These are phyloP conservation scores for Strigops habroptila DNA, from an alignment of 2,113 vertebrate species.

Conservation along the genomic window DNA sequence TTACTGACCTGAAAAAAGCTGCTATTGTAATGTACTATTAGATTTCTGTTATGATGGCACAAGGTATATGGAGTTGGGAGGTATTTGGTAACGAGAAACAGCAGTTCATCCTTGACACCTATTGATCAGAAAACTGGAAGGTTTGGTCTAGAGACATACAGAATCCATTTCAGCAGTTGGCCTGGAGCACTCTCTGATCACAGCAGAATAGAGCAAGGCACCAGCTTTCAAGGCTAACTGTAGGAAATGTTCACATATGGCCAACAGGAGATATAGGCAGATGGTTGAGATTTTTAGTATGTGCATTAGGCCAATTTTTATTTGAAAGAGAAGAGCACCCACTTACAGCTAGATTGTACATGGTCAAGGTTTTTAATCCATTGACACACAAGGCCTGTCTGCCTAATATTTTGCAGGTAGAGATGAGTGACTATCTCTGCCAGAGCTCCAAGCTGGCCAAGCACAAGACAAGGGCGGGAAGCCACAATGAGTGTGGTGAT, in stretches of 20 bases:
- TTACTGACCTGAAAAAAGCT: not conserved
- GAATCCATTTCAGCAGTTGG: not conserved
- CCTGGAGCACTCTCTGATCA: not conserved
- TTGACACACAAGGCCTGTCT: not conserved
- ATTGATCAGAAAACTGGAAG: not conserved
- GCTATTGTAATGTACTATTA: not conserved
- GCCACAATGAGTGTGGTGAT: not conserved
- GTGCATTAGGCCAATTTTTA: not conserved
- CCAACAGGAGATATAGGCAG: conserved; percentile 7
- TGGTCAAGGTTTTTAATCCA: not conserved
- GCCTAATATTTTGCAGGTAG: not conserved
- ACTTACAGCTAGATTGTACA: not conserved
- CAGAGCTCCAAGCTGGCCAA: not conserved
- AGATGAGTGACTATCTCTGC: not conserved
- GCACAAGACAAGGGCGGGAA: not conserved
- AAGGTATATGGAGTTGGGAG: not conserved
- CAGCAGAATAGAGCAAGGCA: not conserved
- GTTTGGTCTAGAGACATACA: not conserved
- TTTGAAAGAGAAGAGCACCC: not conserved
- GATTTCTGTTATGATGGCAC: not conserved
- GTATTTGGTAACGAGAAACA: not conserved
- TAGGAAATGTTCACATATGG: conserved; percentile 52
- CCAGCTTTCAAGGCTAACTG: not conserved
- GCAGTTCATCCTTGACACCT: not conserved
- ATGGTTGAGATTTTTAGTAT: not conserved